A percentile compares a stretch with the other conserved stretches of the same genome.
phyloP scores from a whole-genome alignment of 2,888 invertebrate species.

The Tortrix viridana region DNA sequence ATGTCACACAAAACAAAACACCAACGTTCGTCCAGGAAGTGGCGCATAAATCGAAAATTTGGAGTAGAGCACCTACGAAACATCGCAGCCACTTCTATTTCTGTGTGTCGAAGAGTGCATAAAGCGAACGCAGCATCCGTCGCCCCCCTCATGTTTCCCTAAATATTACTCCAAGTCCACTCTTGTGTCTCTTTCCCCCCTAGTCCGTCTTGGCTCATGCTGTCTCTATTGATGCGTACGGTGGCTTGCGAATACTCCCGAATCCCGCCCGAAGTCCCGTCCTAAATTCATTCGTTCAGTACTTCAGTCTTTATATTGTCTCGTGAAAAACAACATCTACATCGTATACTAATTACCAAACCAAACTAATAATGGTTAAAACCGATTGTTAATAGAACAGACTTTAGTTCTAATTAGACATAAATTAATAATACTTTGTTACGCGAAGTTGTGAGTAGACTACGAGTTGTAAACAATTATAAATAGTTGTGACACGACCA shows the following conservation, averaged over 20 bases:
- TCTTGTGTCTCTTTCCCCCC: conserved; percentile 54
- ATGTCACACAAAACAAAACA: conserved; percentile 27
- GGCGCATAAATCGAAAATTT: conserved; percentile 70
- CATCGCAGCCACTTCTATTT: conserved; percentile 70
- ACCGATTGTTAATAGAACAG: conserved; percentile 14
- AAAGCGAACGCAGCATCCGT: conserved; percentile 64
- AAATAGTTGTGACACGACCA: conserved; percentile 20
- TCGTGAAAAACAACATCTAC: conserved; percentile 51
- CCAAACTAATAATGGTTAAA: conserved; percentile 34
- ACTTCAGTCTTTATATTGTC: conserved; percentile 47
- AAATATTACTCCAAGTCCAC: conserved; percentile 41
- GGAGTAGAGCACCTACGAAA: conserved; percentile 59
- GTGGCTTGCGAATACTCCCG: conserved; percentile 61
- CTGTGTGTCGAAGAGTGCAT: conserved; percentile 50
- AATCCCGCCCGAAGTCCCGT: conserved; percentile 59
- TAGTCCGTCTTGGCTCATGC: conserved; percentile 41
- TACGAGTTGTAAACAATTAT: conserved; percentile 36
- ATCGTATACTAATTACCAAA: conserved; percentile 50
- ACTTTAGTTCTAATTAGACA: conserved; percentile 13
- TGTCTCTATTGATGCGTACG: conserved; percentile 50
- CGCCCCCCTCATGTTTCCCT: conserved; percentile 50
- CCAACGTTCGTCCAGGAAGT: conserved; percentile 60
- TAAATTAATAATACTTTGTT: conserved; percentile 18
- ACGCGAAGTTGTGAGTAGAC: conserved; percentile 11
- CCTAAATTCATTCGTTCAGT: conserved; percentile 62